Percentiles rank a stretch among this genome's conserved stretches.
Conservation (phyloP, 2,797 vertebrate genomes). For the Psittacula derbiana region DNA sequence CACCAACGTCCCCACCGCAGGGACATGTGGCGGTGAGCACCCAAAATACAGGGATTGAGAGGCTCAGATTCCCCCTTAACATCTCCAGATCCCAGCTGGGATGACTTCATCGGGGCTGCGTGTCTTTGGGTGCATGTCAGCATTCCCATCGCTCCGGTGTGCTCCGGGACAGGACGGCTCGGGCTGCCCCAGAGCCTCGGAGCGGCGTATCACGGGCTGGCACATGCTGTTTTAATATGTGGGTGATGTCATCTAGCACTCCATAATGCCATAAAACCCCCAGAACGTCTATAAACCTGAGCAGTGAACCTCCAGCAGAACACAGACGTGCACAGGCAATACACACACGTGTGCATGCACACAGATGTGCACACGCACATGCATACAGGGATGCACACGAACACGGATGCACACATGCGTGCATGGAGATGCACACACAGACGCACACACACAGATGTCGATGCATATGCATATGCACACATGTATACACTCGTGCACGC, state of each 20-base stretch:
- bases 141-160: accelerated
- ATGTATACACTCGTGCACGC: accelerated
- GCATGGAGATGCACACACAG: accelerated
- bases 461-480: neutral
- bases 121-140: accelerated
- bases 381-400: too few relatives aligned
- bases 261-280: conserved; percentile 9
- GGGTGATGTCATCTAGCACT: conserved; percentile 14
- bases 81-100: neutral
- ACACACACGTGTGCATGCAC: too few relatives aligned
- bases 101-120: neutral
- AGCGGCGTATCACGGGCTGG: neutral
- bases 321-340: neutral
- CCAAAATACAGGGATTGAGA: neutral
- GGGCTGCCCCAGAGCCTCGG: accelerated
- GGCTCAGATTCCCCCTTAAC: neutral
- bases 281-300: conserved; percentile 32
- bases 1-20: accelerated
- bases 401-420: accelerated
- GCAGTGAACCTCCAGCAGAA: neutral
- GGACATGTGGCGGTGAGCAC: neutral
- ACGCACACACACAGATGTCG: neutral
- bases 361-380: accelerated
- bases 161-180: neutral
- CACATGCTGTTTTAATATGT: conserved; percentile 50